Conservation (phyloP, 1,140 invertebrate species). For the Globodera rostochiensis region DNA sequence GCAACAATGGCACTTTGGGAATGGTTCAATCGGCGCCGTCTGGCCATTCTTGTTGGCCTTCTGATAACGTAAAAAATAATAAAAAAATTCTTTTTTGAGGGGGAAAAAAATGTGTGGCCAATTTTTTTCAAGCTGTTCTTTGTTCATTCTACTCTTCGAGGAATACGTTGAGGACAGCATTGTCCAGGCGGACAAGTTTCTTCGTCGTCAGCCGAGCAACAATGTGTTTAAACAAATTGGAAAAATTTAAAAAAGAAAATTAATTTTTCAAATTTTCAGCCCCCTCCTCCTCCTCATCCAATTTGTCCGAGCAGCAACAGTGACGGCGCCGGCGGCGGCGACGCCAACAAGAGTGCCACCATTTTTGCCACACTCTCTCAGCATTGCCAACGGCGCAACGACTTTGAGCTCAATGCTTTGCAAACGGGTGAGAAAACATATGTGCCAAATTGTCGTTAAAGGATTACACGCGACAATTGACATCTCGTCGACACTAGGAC, state of each 20-base stretch:
- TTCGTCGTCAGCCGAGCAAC: constrained; percentile 16
- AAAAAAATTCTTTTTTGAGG: not conserved
- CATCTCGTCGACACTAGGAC: too few species aligned
- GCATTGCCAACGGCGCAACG: constrained; percentile 20
- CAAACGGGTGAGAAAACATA: not conserved
- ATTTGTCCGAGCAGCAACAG: constrained; percentile 16
- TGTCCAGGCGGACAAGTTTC: constrained; percentile 5
- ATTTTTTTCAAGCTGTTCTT: not conserved
- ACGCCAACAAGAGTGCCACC: not conserved
- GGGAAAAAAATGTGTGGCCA: not conserved
- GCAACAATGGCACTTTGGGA: constrained; percentile 13
- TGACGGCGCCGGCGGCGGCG: not conserved
- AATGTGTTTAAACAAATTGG: constrained; percentile 13
- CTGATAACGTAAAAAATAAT: constrained; percentile 14
- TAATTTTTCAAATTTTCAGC: not conserved
- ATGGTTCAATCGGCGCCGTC: constrained; percentile 17
- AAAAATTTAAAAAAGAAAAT: not conserved
- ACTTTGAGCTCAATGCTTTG: constrained; percentile 22
- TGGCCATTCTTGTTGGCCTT: constrained; percentile 11
- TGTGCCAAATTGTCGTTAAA: not conserved
- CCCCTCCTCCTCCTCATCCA: not conserved
- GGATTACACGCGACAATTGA: too few species aligned
- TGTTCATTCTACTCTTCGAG: constrained; percentile 18
- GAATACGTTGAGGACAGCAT: constrained; percentile 29
- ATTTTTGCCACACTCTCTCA: not conserved